Percentiles rank a stretch among this genome's conserved stretches.
These are phyloP conservation scores for Lophura nycthemera DNA, from an alignment of 2,113 vertebrate species.

Conservation along the genomic window DNA sequence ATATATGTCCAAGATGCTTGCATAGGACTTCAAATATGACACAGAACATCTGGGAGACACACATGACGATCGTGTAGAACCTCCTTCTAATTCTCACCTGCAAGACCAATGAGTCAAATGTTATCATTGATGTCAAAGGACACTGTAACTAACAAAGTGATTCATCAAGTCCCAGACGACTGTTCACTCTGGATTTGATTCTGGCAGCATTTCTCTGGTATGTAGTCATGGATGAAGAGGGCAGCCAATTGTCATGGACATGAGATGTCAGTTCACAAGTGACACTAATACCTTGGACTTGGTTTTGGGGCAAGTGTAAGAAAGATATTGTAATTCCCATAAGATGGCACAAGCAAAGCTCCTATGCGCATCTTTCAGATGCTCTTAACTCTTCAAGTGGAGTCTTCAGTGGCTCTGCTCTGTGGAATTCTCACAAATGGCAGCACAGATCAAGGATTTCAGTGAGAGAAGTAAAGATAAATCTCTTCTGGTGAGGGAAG, in stretches of 20 bases:
- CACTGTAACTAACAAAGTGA: background rate
- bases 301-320: background rate
- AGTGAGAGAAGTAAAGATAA: background rate
- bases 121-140: background rate
- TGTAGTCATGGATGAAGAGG: background rate
- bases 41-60: background rate
- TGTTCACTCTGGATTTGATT: background rate
- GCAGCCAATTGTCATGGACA: background rate
- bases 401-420: background rate
- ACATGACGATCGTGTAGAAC: accelerated
- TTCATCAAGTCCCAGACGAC: background rate
- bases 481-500: background rate
- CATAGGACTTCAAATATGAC: background rate
- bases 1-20: background rate
- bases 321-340: background rate
- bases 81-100: background rate
- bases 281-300: background rate
- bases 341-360: background rate
- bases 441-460: background rate
- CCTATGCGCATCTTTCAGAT: background rate
- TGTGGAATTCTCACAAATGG: background rate
- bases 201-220: background rate
- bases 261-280: background rate
- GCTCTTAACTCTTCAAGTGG: background rate
- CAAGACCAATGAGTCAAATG: background rate